Base-by-base conservation (phyloP, 2,113 vertebrate species). In the Geococcyx californianus region DNA sequence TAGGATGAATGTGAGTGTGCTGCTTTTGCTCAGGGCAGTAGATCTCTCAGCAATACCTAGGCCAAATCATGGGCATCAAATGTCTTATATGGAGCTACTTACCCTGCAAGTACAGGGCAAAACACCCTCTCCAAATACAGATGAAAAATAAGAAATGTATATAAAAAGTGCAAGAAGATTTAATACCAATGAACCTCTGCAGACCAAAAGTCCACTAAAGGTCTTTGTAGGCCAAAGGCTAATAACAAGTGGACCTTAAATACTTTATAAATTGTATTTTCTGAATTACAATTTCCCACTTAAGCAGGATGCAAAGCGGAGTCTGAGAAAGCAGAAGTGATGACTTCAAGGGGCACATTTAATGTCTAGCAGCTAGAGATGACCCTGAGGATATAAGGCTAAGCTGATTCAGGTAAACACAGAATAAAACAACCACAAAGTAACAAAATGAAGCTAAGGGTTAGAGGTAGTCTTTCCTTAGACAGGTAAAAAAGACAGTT, bases 381-480 rank as follows among this genome's bases (percentile, higher is more conserved):
- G n/a, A 55, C 31, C 49, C 42, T 0, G 0, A 17, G 2, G 2
- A 2, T 40, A 11, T 40, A 54, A 76, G n/a, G 49, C 33, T 34
- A 62, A 85, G 34, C n/a, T 83, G 31, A 56, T 62, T 66, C 31
- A 54, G 54, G 15, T 66, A 73, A 52, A 8, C 28, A 58, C 13
- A 38, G 9, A 33, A 20, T 26, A 34, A 89, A 78, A 44, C 28
- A 84, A 60, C 26, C 7, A 18, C 16, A 49, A 44, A 58, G 21
- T 29, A 77, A 66, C 19, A 73, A 45, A 88, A 62, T 28, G 24
- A 58, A 83, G 15, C 16, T 62, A 54, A 73, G 17, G 12, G 7
- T 73, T 86, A 80, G 19, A 80, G 17, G n/a, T 47, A 51, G 16
- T 6, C 33, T 74, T 18, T 26, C 36, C 2, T 2, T 2, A 86